These are phyloP conservation scores for Pseudorectes ferrugineus DNA, from an alignment of 2,113 vertebrate species.

Conservation along the genomic window DNA sequence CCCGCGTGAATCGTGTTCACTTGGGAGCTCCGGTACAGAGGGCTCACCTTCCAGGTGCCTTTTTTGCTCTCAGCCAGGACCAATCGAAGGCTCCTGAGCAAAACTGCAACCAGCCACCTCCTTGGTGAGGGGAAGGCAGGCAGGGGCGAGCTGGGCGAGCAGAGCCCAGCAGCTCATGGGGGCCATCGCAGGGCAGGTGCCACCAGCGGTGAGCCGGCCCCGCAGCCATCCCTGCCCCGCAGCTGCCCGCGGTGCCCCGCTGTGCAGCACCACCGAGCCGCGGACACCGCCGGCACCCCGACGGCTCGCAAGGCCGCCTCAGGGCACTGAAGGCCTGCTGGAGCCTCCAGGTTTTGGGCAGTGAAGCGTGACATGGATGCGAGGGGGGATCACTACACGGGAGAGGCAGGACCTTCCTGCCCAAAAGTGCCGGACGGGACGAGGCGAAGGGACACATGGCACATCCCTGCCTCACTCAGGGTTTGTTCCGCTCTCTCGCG, in stretches of 20 bases:
- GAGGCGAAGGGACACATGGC: too few species aligned
- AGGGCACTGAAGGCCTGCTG: rapidly evolving
- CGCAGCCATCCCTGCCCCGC: background rate
- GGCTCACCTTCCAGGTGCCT: too few species aligned
- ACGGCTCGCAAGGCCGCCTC: background rate
- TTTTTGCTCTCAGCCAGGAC: background rate
- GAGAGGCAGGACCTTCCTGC: background rate
- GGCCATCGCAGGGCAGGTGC: background rate
- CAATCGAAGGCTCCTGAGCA: background rate
- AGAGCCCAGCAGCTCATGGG: background rate
- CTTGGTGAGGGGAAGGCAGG: rapidly evolving
- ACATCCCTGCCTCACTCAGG: background rate
- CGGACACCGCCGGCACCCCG: background rate
- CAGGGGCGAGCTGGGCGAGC: background rate
- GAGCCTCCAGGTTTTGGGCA: background rate
- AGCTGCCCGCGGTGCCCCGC: background rate
- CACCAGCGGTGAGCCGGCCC: background rate
- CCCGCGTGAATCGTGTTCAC: rapidly evolving
- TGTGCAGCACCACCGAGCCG: rapidly evolving
- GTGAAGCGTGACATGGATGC: background rate
- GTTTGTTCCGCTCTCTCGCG: too few species aligned
- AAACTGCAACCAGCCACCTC: background rate
- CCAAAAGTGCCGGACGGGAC: rapidly evolving
- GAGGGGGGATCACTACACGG: rapidly evolving
- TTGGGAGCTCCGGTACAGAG: rapidly evolving